Evolutionary conservation across 2,888 invertebrate genomes (phyloP), one percentile per base, ranked within the genome.

Genomic region (Baronia brevicornis): DNA sequence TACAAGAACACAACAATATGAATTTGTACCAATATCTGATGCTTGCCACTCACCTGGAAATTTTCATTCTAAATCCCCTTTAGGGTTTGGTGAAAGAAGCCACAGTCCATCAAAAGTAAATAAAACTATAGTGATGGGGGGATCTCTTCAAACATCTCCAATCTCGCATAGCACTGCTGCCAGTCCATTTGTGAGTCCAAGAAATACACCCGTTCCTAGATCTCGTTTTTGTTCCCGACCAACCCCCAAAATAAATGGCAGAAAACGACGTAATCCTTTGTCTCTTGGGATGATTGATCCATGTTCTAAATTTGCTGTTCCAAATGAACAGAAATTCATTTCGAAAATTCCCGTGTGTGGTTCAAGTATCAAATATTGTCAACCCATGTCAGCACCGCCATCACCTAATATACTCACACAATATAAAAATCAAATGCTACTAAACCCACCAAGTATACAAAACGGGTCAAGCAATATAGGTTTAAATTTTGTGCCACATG

Each of bases 1-100:
- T 41, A 90, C 92, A 22, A 86, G 91, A 39, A 88, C 92, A 25
- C 90, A 92, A 60, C 91, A 92, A 58, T 95, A 93, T 61, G 93
- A 91, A 65, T 95, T 95, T 57, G 91, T 92, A 14, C 95, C 95
- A 0, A 95, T 95, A 57, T 93, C 94, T 17, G 93, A 93, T 4
- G 90, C 89, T n/a, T 89, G 90, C 22, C 88, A 88, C 51, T 90
- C 90, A 1, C 90, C 90, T 1, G 57, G 68, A 12, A 85, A 86
- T 44, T 73, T 78, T 44, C 61, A 74, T 48, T 73, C 74, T 5
- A 80, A 82, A 46, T 79, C 80, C 5, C 84, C 82, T 1, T 38
- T 73, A 26, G 72, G 79, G 4, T 79, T 75, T 44, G 60, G 65
- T 12, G 68, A 69, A 27, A 60, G 79, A 40, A 58, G 72, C 5